These are phyloP conservation scores for Eupeodes luniger DNA, from an alignment of 2,888 invertebrate genomes.

Conservation along the genomic window DNA sequence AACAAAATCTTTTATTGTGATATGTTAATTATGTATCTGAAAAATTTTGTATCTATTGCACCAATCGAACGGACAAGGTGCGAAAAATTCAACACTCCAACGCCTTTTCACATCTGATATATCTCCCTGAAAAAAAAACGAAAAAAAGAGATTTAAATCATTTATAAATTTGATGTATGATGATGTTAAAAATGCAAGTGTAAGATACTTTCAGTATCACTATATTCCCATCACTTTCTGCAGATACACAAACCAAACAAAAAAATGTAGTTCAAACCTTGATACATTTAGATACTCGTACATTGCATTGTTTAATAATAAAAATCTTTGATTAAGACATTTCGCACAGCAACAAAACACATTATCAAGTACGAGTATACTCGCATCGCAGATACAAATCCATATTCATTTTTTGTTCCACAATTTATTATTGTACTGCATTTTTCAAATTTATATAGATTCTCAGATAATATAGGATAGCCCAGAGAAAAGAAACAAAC, in stretches of 20 bases:
- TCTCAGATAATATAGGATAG: conserved; percentile 28
- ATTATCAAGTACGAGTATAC: neutral
- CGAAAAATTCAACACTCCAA: conserved; percentile 63
- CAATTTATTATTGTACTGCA: conserved; percentile 59
- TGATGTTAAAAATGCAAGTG: conserved; percentile 35
- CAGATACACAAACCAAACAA: neutral
- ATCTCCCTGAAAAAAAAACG: neutral
- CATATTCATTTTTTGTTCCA: conserved; percentile 69
- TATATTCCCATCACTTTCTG: conserved; percentile 1
- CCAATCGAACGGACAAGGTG: conserved; percentile 15
- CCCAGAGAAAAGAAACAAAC: conserved; percentile 29
- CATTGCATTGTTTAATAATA: conserved; percentile 48
- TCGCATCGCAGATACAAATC: conserved; percentile 3
- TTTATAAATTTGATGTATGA: conserved; percentile 38
- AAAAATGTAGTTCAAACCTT: conserved; percentile 29
- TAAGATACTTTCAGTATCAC: conserved; percentile 13
- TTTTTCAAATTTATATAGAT: conserved; percentile 42
- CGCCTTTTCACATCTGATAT: conserved; percentile 62
- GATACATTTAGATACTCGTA: conserved; percentile 12
- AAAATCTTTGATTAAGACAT: conserved; percentile 64
- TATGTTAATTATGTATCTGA: conserved; percentile 32
- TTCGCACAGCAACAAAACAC: conserved; percentile 13
- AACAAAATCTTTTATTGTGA: conserved; percentile 10
- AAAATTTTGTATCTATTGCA: neutral
- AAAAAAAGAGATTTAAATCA: conserved; percentile 54